Conservation (phyloP, 2,888 invertebrate genomes). For the Netelia melanura region DNA sequence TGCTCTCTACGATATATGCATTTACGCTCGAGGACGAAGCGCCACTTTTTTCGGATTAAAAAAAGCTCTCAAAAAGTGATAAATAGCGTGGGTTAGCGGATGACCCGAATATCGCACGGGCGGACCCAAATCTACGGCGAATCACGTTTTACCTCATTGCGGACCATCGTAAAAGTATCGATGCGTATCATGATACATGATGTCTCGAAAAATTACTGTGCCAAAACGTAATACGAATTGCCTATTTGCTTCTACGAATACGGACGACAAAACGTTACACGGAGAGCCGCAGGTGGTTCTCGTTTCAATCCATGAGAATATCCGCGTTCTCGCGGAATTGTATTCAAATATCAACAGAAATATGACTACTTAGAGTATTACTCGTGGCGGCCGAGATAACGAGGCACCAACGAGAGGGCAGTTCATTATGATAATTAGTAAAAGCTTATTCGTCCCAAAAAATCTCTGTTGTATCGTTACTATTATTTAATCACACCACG, state of each 20-base stretch:
- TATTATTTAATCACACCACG: too few species aligned
- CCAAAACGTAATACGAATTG: neutral
- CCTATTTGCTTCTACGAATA: neutral
- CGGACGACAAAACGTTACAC: too few species aligned
- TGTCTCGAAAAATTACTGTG: neutral
- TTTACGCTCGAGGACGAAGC: constrained; percentile 21
- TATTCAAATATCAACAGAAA: too few species aligned
- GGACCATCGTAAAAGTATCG: neutral
- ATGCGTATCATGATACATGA: neutral
- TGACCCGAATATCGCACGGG: constrained; percentile 1
- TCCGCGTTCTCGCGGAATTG: too few species aligned
- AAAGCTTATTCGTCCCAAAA: too few species aligned
- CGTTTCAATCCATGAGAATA: too few species aligned
- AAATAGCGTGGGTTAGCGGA: constrained; percentile 70
- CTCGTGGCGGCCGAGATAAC: too few species aligned
- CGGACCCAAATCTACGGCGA: constrained; percentile 1
- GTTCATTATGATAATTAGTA: too few species aligned
- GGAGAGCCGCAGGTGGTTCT: too few species aligned
- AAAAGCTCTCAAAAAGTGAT: constrained; percentile 56
- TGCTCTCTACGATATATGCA: constrained; percentile 6
- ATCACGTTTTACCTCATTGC: neutral
- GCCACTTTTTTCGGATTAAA: constrained; percentile 26
- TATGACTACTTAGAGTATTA: too few species aligned
- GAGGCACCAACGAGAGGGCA: too few species aligned
- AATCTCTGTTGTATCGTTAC: too few species aligned